Conservation (phyloP, 2,888 invertebrate species). For the Aphrophora alni region DNA sequence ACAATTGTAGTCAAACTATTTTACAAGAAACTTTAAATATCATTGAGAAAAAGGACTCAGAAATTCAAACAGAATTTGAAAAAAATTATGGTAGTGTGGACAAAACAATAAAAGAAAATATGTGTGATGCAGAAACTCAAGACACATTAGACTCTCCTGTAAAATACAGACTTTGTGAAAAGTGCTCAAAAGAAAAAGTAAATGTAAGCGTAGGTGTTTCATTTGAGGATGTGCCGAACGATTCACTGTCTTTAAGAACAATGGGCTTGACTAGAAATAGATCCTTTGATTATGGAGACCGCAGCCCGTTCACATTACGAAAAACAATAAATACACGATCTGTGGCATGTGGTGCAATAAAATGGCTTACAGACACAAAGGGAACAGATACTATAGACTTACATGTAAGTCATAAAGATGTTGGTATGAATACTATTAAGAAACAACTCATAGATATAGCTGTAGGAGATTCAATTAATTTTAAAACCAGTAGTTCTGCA, state of each 20-base stretch:
- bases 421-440: conserved; percentile 54
- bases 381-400: conserved; percentile 44
- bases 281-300: conserved; percentile 67
- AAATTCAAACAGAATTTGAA: conserved; percentile 52
- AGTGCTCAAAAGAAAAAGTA: conserved; percentile 60
- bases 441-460: conserved; percentile 60
- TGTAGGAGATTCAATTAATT: conserved; percentile 59
- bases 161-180: conserved; percentile 60
- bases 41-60: conserved; percentile 42
- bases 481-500: conserved; percentile 55
- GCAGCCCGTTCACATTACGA: conserved; percentile 59
- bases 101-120: conserved; percentile 56
- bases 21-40: conserved; percentile 27
- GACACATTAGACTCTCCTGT: background rate
- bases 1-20: conserved; percentile 54
- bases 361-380: conserved; percentile 25
- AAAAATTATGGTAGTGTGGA: conserved; percentile 54
- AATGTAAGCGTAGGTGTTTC: conserved; percentile 68
- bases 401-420: conserved; percentile 41
- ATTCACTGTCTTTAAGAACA: conserved; percentile 60
- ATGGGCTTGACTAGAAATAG: conserved; percentile 62
- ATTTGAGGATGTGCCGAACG: conserved; percentile 55
- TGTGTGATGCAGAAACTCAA: conserved; percentile 54
- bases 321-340: conserved; percentile 49
- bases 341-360: conserved; percentile 33